A percentile compares a stretch with the other conserved stretches of the same genome.
phyloP scores from a whole-genome alignment of 2,888 invertebrate genomes.

The Tromatobia lineatoria region DNA sequence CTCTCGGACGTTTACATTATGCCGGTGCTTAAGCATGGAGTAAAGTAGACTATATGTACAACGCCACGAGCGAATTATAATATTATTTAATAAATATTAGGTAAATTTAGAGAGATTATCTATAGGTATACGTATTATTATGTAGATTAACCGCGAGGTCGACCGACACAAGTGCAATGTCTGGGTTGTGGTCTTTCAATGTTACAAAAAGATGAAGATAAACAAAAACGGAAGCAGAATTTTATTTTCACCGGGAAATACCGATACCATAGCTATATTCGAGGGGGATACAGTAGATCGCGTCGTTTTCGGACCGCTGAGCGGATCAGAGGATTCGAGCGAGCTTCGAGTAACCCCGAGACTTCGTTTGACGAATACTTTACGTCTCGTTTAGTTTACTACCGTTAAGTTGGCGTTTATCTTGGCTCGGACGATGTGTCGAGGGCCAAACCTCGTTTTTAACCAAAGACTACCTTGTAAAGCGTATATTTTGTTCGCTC shows the following conservation, averaged over 20 bases:
- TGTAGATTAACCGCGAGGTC: slow-evolving; percentile 61
- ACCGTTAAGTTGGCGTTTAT: slow-evolving; percentile 10
- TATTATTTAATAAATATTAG: slow-evolving; percentile 56
- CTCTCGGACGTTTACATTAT: slow-evolving; percentile 24
- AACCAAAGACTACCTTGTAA: slow-evolving; percentile 63
- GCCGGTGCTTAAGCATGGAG: slow-evolving; percentile 48
- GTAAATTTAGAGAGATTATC: slow-evolving; percentile 43
- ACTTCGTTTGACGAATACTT: slow-evolving; percentile 32
- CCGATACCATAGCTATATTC: slow-evolving; percentile 11
- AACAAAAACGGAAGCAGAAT: slow-evolving; percentile 18
- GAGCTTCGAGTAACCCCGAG: slow-evolving; percentile 1
- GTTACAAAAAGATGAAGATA: slow-evolving; percentile 22
- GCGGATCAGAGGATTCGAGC: slow-evolving; percentile 22
- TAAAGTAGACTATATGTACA: slow-evolving; percentile 43
- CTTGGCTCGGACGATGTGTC: slow-evolving; percentile 7
- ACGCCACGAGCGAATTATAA: slow-evolving; percentile 49
- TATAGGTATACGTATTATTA: slow-evolving; percentile 53
- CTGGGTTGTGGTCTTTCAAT: slow-evolving; percentile 37
- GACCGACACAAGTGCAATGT: slow-evolving; percentile 67
- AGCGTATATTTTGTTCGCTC: slow-evolving; percentile 3
- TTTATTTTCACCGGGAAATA: slow-evolving; percentile 58
- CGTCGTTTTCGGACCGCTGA: slow-evolving; percentile 49
- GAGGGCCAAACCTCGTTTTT: slow-evolving; percentile 45
- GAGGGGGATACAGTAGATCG: slow-evolving; percentile 9
- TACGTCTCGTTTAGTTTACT: slow-evolving; percentile 38